Conservation (phyloP, 1,140 invertebrate genomes). For the Lycorma delicatula region DNA sequence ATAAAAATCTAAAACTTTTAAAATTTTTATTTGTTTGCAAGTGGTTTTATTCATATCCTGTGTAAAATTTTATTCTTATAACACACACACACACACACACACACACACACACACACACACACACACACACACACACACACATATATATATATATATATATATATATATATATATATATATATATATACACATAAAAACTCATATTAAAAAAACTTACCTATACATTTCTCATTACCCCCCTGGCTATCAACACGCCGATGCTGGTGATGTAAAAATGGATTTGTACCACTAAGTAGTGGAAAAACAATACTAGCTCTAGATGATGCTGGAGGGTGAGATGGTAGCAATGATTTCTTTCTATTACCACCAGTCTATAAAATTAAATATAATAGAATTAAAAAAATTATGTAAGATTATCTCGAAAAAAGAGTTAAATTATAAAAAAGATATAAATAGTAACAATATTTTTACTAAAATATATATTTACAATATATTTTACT, state of each 20-base stretch:
- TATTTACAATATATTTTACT: too few relatives aligned
- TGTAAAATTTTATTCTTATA: too few relatives aligned
- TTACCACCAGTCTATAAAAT: conserved; percentile 8
- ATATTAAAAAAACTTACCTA: conserved; percentile 1
- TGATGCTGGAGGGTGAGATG: conserved; percentile 55
- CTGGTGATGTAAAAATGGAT: conserved; percentile 41
- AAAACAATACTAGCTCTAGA: conserved; percentile 67
- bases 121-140: too few relatives aligned
- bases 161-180: too few relatives aligned
- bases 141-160: too few relatives aligned
- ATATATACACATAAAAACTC: background rate
- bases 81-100: too few relatives aligned
- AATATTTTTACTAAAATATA: too few relatives aligned
- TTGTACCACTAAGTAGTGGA: conserved; percentile 48
- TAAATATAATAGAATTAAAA: background rate
- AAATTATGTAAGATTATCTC: background rate
- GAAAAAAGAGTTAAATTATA: conserved; percentile 1
- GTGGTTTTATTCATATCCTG: too few relatives aligned
- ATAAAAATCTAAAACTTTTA: too few relatives aligned
- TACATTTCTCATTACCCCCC: conserved; percentile 4
- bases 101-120: too few relatives aligned
- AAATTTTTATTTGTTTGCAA: too few relatives aligned
- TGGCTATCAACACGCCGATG: conserved; percentile 9
- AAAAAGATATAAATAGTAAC: background rate
- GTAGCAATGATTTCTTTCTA: conserved; percentile 46